A percentile compares a stretch with the other conserved stretches of the same genome.
Evolutionary conservation across 2,888 invertebrate species (phyloP).

Genomic region (Megaustenia siamemsis): DNA sequence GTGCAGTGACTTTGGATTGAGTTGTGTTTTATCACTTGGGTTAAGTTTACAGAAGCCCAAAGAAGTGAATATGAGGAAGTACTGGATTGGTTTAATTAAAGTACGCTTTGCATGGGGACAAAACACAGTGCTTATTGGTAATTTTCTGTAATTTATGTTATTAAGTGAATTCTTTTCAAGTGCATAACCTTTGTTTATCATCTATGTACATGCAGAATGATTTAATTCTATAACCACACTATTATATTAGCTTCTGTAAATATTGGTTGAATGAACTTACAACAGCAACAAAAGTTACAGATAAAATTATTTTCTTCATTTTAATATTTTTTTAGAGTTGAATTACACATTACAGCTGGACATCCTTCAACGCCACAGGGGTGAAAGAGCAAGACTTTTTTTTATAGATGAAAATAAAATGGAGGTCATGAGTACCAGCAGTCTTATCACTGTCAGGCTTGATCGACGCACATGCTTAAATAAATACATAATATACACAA

Average conservation of each 20-base stretch:
- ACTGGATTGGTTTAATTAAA: no score
- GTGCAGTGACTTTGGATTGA: no score
- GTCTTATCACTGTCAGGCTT: conserved; percentile 48
- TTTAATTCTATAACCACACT: no score
- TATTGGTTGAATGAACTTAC: not conserved
- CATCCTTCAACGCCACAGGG: conserved; percentile 58
- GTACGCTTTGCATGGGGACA: no score
- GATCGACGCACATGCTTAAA: conserved; percentile 48
- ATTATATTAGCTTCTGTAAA: not conserved
- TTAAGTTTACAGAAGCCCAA: no score
- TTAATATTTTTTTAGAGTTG: conserved; percentile 58
- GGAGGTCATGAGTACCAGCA: conserved; percentile 50
- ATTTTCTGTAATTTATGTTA: no score
- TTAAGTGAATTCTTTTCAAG: no score
- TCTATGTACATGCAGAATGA: no score
- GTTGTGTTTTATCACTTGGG: no score
- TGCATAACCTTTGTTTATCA: no score
- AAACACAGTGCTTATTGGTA: no score
- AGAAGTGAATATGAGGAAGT: no score
- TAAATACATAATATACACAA: conserved; percentile 53
- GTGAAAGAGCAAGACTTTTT: conserved; percentile 57
- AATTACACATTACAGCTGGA: conserved; percentile 58
- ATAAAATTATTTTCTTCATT: not conserved
- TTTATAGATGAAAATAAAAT: conserved; percentile 13
- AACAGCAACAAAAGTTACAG: not conserved